These are phyloP conservation scores for Portevinia maculata DNA, from an alignment of 2,888 invertebrate species.

Conservation along the genomic window DNA sequence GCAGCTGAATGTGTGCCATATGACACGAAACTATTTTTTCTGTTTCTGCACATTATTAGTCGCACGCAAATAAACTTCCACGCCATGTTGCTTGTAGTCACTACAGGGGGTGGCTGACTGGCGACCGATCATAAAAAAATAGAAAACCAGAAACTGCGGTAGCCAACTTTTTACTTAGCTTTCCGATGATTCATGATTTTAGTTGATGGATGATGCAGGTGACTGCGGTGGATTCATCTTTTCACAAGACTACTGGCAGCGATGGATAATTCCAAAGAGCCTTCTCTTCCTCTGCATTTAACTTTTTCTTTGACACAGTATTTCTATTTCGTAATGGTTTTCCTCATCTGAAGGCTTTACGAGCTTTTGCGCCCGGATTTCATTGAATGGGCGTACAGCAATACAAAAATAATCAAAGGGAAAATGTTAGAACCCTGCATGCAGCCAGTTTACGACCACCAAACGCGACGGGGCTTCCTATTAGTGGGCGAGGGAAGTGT, in stretches of 20 bases:
- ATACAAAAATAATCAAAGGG: constrained; percentile 73
- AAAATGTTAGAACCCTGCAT: constrained; percentile 58
- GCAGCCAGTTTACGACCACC: constrained; percentile 31
- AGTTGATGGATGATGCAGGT: constrained; percentile 49
- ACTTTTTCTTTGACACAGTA: constrained; percentile 47
- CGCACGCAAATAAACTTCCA: constrained; percentile 68
- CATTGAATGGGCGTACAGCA: constrained; percentile 38
- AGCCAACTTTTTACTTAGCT: constrained; percentile 47
- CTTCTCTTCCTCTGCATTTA: neutral
- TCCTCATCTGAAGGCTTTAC: constrained; percentile 47
- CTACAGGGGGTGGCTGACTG: constrained; percentile 5
- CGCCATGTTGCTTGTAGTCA: constrained; percentile 61
- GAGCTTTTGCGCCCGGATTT: constrained; percentile 58
- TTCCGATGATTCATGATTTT: constrained; percentile 63
- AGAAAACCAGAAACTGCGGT: constrained; percentile 22
- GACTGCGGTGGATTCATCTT: neutral
- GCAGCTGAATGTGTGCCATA: constrained; percentile 65
- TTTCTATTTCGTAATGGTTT: no score
- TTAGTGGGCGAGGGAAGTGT: constrained; percentile 38
- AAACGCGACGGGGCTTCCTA: constrained; percentile 19
- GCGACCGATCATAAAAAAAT: constrained; percentile 9
- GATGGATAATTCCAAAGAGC: neutral
- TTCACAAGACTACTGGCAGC: neutral
- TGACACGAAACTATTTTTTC: constrained; percentile 62
- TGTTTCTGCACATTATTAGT: constrained; percentile 49